A percentile compares a stretch with the other conserved stretches of the same genome.
Evolutionary conservation across 2,888 invertebrate species (phyloP).

Genomic region (Stenurella melanura): DNA sequence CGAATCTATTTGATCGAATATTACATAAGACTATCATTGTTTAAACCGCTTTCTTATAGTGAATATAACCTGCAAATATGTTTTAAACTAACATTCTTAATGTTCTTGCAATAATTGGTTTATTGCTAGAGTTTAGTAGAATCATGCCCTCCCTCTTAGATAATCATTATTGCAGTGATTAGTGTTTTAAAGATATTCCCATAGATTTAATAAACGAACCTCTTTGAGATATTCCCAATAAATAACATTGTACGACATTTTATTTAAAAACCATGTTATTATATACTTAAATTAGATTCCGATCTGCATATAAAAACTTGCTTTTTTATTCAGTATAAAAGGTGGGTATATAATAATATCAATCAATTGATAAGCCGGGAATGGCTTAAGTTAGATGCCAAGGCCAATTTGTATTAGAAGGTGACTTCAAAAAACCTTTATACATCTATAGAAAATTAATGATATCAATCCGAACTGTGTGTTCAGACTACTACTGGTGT

Average conservation of each 20-base stretch:
- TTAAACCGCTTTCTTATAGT: too few relatives aligned
- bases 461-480: conserved; percentile 50
- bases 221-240: background rate
- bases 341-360: conserved; percentile 40
- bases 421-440: conserved; percentile 40
- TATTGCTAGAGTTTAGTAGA: background rate
- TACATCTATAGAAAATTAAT: conserved; percentile 51
- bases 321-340: conserved; percentile 34
- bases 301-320: conserved; percentile 39
- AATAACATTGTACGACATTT: conserved; percentile 26
- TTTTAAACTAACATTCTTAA: background rate
- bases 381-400: conserved; percentile 42
- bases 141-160: background rate
- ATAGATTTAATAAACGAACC: too few relatives aligned
- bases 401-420: conserved; percentile 41
- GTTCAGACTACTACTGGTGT: conserved; percentile 53
- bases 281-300: conserved; percentile 35
- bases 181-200: background rate
- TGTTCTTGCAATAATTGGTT: background rate
- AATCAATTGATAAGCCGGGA: conserved; percentile 38
- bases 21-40: too few relatives aligned
- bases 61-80: background rate
- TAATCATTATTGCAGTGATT: background rate
- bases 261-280: conserved; percentile 38
- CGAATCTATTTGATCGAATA: too few relatives aligned